Percentiles rank a stretch among this genome's conserved stretches.
Evolutionary conservation across 2,113 vertebrate genomes (phyloP).

Genomic region (Psilopsiagon aurifrons): DNA sequence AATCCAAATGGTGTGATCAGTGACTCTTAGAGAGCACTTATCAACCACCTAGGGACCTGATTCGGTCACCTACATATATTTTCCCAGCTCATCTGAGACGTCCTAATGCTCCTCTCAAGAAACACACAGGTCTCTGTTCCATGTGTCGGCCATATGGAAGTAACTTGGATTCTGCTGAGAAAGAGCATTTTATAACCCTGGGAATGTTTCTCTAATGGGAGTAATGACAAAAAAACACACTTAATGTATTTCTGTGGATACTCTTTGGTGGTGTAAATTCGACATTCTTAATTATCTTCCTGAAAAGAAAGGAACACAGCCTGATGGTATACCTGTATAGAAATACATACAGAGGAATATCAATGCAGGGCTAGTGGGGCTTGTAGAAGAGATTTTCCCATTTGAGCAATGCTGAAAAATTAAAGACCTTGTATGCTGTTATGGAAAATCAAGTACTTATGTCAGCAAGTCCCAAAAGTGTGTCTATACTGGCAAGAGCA

Average conservation of each 20-base stretch:
- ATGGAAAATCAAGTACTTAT: conserved; percentile 2
- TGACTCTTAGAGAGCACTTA: neutral
- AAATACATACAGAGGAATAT: neutral
- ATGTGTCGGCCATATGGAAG: neutral
- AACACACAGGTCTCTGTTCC: neutral
- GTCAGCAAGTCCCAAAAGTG: neutral
- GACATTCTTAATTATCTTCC: neutral
- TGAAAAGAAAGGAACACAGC: neutral
- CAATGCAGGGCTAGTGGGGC: neutral
- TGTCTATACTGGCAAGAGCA: neutral
- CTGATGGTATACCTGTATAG: neutral
- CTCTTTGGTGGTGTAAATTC: neutral
- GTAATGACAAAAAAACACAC: neutral
- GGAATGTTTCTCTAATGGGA: neutral
- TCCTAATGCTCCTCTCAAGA: neutral
- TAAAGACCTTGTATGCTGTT: neutral
- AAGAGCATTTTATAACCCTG: neutral
- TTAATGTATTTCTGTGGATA: neutral
- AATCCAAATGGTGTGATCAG: neutral
- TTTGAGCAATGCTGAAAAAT: conserved; percentile 28
- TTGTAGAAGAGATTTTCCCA: neutral
- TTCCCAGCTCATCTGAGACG: neutral
- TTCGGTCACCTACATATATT: neutral
- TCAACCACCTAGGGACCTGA: neutral
- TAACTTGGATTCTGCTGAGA: neutral